Base-by-base conservation (phyloP, 2,797 vertebrate species). In the Strix occidentalis region DNA sequence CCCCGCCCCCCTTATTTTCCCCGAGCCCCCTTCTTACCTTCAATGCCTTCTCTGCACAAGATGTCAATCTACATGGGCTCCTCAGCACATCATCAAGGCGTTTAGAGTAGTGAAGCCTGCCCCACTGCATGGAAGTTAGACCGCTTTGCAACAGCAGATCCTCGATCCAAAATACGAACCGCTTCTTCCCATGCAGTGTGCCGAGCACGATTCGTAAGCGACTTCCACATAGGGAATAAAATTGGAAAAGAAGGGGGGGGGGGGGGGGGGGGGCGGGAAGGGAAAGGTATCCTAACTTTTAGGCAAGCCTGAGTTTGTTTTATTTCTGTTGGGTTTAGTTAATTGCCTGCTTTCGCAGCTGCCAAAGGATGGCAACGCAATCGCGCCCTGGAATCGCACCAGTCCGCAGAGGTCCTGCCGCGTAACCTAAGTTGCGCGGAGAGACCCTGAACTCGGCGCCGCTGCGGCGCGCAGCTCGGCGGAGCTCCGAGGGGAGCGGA, bases 121-220 rank as follows among this genome's bases (percentile, higher is more conserved):
- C 94, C 94, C 94, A 19, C 75, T 56, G 94, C 95, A 92, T 84
- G 90, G 89, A 88, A 96, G 75, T 95, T 95, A 86, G 86, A 82
- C 63, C 87, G 95, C 94, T 95, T 17, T 74, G 90, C 96, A 91
- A 93, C 80, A 92, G 87, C 96, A 91, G 97, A 96, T 96, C 96
- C 96, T 93, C 85, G 79, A 93, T 89, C 69, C 96, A 33, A 86
- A 94, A 61, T 50, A 43, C 80, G 31, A 92, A 94, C 79, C 72
- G 87, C 90, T 94, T 76, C 95, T 97, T 87, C 91, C 96, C 92
- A 33, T 78, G 90, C 91, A 83, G 94, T 16, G 89, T 54, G 86
- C 58, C 82, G 70, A 90, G 92, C 87, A 24, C 85, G 82, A 24
- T 54, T 63, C 87, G 19, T 5, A 46, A 74, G 57, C 91, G 77